Base-by-base conservation (phyloP, 2,888 invertebrate genomes). In the Rhagium mordax region DNA sequence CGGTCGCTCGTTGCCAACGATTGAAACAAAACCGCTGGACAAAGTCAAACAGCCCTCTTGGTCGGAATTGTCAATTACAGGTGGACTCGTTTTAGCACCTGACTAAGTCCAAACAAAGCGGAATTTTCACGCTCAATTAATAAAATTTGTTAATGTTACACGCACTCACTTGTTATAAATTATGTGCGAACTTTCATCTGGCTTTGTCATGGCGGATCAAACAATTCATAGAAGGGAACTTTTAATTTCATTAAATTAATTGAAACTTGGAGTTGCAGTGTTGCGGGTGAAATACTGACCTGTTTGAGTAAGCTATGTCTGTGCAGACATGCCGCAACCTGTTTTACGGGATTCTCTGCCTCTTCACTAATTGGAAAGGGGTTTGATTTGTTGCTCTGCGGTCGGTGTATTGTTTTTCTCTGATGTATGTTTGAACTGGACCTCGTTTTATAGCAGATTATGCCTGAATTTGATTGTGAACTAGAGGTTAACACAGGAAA, bases 281-380 rank as follows among this genome's bases (percentile, higher is more conserved):
- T 57, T 57, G 55, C 15, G 27, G 27, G 27, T 57, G 55, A 57
- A 27, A 27, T 33, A 18, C 29, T 16, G 59, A 33, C 59, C 20
- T 59, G 59, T 59, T 59, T 33, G 59, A 59, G 59, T 24, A 27
- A 10, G 33, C 33, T 29, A 33, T 16, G 33, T 33, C 59, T 8
- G 13, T 59, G 16, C 59, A 18, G 59, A 59, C 53, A 20, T 53
- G n/a, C 24, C 53, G 21, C n/a, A 24, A n/a, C n/a, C 33, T 33
- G 33, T 59, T 59, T 59, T 33, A 59, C 16, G 20, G 33, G 33
- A 59, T 59, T 59, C 33, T 29, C 59, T n/a, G n/a, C 16, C 59
- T 59, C 59, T 59, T 59, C 20, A 33, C 59, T 59, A 59, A 59
- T 59, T 59, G 24, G 59, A 29, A 59, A 59, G 33, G 59, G 59